Base-by-base conservation (phyloP, 2,113 vertebrate genomes). In the Calidris pygmaea region DNA sequence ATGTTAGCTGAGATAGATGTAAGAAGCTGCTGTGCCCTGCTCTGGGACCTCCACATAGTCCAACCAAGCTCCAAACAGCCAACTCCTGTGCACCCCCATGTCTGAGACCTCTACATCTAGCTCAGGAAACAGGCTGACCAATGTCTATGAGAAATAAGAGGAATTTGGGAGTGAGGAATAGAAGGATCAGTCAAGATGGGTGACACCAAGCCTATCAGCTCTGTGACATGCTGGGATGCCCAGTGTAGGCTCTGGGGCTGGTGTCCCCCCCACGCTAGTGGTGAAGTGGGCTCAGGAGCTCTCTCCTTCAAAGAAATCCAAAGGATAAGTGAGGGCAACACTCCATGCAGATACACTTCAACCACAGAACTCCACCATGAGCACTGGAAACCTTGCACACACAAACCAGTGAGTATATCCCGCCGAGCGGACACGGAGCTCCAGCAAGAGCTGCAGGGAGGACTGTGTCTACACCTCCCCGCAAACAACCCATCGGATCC, bases 261-360 rank as follows among this genome's bases (percentile, higher is more conserved):
- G 41, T 3, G 1, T 63, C n/a, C 14, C 39, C 22, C 20, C 9
- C 0, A 0, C 6, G 4, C 22, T 63, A 56, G 14, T 20, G 10
- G 26, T 22, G 53, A 70, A 32, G 14, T 0, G 0, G 48, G 26
- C 35, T 41, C 2, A 1, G 35, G 34, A 32, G 10, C 19, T 67
- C 34, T 27, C 41, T 76, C 63, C 73, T 66, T 74, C 34, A 59
- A 60, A 41, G 6, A n/a, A 67, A 30, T 30, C 43, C 77, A 59
- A 82, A 85, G 56, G 60, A 67, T 39, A 47, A 41, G 29, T 34
- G 43, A 16, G 12, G 50, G 55, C 66, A 48, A 27, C 7, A 17
- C 34, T 71, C 35, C 12, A 18, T 4, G 2, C 20, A 8, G 1
- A 16, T 35, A 13, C 1, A 0, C 55, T 90, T 37, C 0, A 0